Percentiles rank a stretch among this genome's conserved stretches.
Conservation (phyloP, 2,888 invertebrate genomes). For the Pammene aurita region DNA sequence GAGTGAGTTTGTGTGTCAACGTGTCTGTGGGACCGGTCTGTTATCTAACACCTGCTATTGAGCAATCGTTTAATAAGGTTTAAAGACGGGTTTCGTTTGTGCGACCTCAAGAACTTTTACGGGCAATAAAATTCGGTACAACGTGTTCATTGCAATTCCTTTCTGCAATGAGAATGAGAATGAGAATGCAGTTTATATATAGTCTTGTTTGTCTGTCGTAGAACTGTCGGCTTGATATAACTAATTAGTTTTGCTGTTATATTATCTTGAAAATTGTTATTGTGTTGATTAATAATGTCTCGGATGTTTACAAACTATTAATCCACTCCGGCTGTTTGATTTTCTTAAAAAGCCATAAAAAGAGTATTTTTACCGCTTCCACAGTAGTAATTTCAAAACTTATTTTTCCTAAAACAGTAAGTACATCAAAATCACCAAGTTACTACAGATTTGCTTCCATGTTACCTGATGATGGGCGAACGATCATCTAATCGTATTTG, state of each 20-base stretch:
- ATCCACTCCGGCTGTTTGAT: too few species aligned
- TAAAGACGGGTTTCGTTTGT: constrained; percentile 22
- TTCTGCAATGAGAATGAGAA: too few species aligned
- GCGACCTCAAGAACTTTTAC: constrained; percentile 28
- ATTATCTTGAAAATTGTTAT: neutral
- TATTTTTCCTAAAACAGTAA: neutral
- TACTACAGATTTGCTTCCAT: neutral
- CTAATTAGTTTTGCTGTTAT: constrained; percentile 6
- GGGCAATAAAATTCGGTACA: constrained; percentile 15
- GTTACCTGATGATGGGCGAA: neutral
- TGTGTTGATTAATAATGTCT: neutral
- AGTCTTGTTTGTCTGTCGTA: constrained; percentile 2
- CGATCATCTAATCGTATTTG: neutral
- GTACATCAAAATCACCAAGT: neutral
- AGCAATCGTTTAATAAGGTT: constrained; percentile 32
- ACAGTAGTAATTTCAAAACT: too few species aligned
- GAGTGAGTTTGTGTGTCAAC: constrained; percentile 29
- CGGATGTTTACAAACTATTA: neutral
- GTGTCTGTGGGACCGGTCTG: constrained; percentile 34
- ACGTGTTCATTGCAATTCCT: constrained; percentile 15
- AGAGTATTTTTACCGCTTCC: neutral
- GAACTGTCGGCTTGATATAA: neutral
- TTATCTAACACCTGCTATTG: constrained; percentile 33
- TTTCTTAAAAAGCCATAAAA: too few species aligned
- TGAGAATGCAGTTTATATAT: neutral